Evolutionary conservation across 2,113 vertebrate genomes (phyloP), one percentile per base, ranked within the genome.

Genomic region (Balaeniceps rex): DNA sequence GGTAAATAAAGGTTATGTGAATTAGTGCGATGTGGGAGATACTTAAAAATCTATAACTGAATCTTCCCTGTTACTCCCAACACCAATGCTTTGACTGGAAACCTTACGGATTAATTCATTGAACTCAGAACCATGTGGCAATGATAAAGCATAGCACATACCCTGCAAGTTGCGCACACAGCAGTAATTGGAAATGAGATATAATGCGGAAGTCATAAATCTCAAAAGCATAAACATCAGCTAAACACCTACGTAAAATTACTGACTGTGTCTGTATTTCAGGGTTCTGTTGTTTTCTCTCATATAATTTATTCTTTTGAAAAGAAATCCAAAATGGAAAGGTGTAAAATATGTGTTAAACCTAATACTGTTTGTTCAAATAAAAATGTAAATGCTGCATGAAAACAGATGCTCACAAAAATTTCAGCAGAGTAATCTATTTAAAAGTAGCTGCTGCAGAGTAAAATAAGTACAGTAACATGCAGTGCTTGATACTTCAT

Each of bases 1-100:
- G 40, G 75, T 94, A 81, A 93, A 66, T 83, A 89, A 93, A 94
- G 71, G 84, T 93, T 94, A 61, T 11, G 19, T 75, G 92, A 94
- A 92, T 95, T 92, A 88, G 22, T 29, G 52, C 1, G 0, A 42
- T 14, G 63, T 87, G 51, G 71, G 78, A 92, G 76, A 81, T 33
- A 29, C 38, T 82, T 70, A 64, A 83, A 94, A 80, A 83, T 89
- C 80, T 77, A 5, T 88, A 92, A 61, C 61, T 23, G 69, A 58
- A 87, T 80, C 63, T 88, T 90, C 49, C 36, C 11, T 71, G 7
- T 74, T 74, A 52, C 24, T 82, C 33, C 29, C 9, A 65, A 34
- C 36, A 66, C 36, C 55, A 26, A 1, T 66, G 69, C 51, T 88
- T 87, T 64, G 69, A 51, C 6, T 90, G 61, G 58, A 71, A 84